phyloP scores from a whole-genome alignment of 2,113 vertebrate genomes.

The Vulpes lagopus region DNA sequence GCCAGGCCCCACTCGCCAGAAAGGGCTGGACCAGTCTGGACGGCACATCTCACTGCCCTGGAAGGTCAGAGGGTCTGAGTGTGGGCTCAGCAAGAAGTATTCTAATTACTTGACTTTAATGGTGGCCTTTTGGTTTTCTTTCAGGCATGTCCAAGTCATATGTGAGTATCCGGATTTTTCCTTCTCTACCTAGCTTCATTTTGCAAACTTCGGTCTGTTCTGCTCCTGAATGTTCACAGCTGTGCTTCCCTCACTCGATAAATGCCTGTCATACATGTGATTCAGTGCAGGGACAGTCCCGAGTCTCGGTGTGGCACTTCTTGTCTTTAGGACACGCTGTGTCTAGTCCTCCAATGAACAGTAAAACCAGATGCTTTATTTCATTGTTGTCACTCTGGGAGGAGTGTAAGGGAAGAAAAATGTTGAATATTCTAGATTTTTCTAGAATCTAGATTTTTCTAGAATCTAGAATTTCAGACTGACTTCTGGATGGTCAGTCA shows the following conservation, averaged over 20 bases:
- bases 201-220: not conserved
- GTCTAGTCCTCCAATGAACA: not conserved
- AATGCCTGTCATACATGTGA: accelerated
- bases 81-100: not conserved
- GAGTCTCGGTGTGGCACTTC: not conserved
- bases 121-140: conserved; percentile 24
- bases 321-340: not conserved
- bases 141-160: conserved; percentile 30
- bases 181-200: not conserved
- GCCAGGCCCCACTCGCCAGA: not conserved
- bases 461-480: too few relatives aligned
- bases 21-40: accelerated
- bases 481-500: not conserved
- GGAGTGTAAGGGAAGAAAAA: not conserved
- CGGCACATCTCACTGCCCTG: accelerated
- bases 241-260: not conserved
- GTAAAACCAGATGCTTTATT: not conserved
- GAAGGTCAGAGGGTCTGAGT: not conserved
- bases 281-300: not conserved
- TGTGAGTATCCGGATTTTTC: conserved; percentile 47
- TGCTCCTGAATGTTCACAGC: not conserved
- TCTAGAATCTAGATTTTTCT: too few relatives aligned
- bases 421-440: not conserved
- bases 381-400: not conserved
- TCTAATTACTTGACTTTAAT: not conserved